These are phyloP conservation scores for Dynastes maya DNA, from an alignment of 2,888 invertebrate species.

Conservation along the genomic window DNA sequence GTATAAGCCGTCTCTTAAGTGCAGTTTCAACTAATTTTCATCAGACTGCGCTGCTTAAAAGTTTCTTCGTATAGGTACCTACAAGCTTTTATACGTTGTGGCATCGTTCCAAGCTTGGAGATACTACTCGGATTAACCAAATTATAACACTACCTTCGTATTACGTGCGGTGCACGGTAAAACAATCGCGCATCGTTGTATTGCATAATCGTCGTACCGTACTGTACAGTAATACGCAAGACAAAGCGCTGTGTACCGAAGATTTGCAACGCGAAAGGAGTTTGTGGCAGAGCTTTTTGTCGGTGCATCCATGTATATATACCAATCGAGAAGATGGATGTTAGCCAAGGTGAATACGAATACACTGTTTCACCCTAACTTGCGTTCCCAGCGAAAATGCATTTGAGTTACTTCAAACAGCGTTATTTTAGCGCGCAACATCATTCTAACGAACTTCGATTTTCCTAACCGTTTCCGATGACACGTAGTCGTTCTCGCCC, in stretches of 20 bases:
- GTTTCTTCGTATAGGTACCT: not conserved
- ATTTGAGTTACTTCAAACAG: too few species aligned
- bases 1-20: slow-evolving; percentile 12
- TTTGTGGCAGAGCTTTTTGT: not conserved
- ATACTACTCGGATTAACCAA: slow-evolving; percentile 41
- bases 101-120: slow-evolving; percentile 26
- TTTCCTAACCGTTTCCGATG: too few species aligned
- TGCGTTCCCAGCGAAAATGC: too few species aligned
- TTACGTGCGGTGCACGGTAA: not conserved
- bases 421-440: too few species aligned
- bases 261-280: too few species aligned
- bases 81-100: slow-evolving; percentile 1
- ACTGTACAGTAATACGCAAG: too few species aligned
- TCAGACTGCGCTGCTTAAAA: slow-evolving; percentile 32
- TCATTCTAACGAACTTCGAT: too few species aligned
- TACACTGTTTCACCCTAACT: too few species aligned
- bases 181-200: not conserved
- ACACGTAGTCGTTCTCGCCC: too few species aligned
- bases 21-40: slow-evolving; percentile 37
- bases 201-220: slow-evolving; percentile 11
- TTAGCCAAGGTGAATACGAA: too few species aligned
- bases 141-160: slow-evolving; percentile 36
- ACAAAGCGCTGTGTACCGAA: too few species aligned
- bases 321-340: not conserved
- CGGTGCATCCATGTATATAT: not conserved